Evolutionary conservation across 1,140 invertebrate genomes (phyloP).

Genomic region (Bilobella aurantiaca): DNA sequence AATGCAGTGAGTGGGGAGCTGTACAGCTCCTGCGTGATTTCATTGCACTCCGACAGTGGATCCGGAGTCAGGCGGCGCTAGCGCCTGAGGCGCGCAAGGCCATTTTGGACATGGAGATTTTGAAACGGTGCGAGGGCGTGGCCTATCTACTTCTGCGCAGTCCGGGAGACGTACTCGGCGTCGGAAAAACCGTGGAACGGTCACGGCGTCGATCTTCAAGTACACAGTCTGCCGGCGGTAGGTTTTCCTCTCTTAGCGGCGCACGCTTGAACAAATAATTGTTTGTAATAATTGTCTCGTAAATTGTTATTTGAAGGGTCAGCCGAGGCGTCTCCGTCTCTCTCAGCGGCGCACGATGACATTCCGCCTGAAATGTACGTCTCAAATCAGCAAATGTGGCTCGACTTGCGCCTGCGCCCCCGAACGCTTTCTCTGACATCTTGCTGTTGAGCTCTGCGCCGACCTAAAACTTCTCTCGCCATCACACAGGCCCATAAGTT

Average conservation of each 20-base stretch:
- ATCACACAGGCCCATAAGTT: too few species aligned
- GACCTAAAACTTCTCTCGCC: too few species aligned
- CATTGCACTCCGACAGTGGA: slow-evolving; percentile 34
- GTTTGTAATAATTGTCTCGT: too few species aligned
- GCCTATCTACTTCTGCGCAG: slow-evolving; percentile 32
- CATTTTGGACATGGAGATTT: slow-evolving; percentile 33
- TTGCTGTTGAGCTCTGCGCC: slow-evolving; percentile 12
- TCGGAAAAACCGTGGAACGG: slow-evolving; percentile 26
- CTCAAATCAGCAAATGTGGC: slow-evolving; percentile 75
- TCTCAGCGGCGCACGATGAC: slow-evolving; percentile 29
- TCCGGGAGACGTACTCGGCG: slow-evolving; percentile 34
- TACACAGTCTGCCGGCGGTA: too few species aligned
- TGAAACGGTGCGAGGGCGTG: slow-evolving; percentile 34
- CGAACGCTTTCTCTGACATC: slow-evolving; percentile 20
- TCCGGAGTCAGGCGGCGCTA: slow-evolving; percentile 25
- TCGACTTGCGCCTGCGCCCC: slow-evolving; percentile 50
- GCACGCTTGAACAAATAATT: too few species aligned
- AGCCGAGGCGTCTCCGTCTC: slow-evolving; percentile 10
- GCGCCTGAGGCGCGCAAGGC: slow-evolving; percentile 27
- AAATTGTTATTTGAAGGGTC: slow-evolving; percentile 10
- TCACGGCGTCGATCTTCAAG: slow-evolving; percentile 24
- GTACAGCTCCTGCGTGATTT: slow-evolving; percentile 37
- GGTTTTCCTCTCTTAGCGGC: too few species aligned
- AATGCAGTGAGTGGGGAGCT: slow-evolving; percentile 49
- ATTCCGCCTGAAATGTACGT: slow-evolving; percentile 82